Percentiles rank a stretch among this genome's conserved stretches.
Conservation (phyloP, 1,140 invertebrate species). For the Drosophila truncata region DNA sequence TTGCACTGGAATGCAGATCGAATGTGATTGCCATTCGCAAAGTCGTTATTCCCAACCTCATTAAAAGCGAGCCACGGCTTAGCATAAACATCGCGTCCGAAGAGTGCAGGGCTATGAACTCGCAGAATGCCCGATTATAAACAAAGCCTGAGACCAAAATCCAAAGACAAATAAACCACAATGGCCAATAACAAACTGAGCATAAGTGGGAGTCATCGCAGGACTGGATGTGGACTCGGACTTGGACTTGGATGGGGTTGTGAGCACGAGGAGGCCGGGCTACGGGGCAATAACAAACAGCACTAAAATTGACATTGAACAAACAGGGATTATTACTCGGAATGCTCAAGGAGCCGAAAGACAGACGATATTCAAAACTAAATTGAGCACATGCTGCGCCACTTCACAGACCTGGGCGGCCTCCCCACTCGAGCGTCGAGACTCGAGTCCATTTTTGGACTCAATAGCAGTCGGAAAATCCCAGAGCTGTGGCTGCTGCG, state of each 20-base stretch:
- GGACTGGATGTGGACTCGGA: not conserved
- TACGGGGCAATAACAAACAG: slow-evolving; percentile 30
- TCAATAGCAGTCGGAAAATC: not conserved
- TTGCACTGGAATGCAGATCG: slow-evolving; percentile 31
- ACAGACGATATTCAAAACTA: slow-evolving; percentile 63
- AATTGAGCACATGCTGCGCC: slow-evolving; percentile 76
- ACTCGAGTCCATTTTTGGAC: slow-evolving; percentile 37
- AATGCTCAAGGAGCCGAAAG: slow-evolving; percentile 39
- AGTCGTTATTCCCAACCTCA: slow-evolving; percentile 19
- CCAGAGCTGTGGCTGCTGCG: slow-evolving; percentile 12
- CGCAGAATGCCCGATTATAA: slow-evolving; percentile 54
- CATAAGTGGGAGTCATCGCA: slow-evolving; percentile 32
- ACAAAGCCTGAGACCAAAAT: slow-evolving; percentile 55
- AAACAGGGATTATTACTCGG: slow-evolving; percentile 65
- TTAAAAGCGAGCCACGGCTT: slow-evolving; percentile 14
- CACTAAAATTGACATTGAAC: slow-evolving; percentile 73
- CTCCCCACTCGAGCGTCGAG: slow-evolving; percentile 26
- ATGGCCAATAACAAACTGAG: slow-evolving; percentile 56
- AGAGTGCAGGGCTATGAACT: slow-evolving; percentile 26
- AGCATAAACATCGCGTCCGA: slow-evolving; percentile 48
- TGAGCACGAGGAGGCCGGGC: not conserved
- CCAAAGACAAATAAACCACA: slow-evolving; percentile 64
- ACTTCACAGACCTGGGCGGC: slow-evolving; percentile 46
- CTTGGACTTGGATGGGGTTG: not conserved
- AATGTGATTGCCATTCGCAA: slow-evolving; percentile 19